phyloP scores from a whole-genome alignment of 2,113 vertebrate genomes.

The Mesembrinibis cayennensis region DNA sequence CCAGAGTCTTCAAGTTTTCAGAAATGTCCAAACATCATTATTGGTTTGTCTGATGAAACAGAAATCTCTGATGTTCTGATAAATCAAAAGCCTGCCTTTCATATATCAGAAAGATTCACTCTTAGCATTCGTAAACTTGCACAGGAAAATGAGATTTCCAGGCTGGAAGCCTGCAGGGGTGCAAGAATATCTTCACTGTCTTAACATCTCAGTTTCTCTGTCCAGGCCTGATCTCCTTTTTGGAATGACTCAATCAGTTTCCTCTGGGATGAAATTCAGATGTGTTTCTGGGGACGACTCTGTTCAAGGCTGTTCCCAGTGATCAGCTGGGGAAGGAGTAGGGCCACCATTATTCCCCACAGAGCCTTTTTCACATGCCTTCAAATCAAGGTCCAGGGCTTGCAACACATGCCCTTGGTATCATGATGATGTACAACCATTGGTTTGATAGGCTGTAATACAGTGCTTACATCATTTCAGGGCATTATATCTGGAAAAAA shows the following conservation, averaged over 20 bases:
- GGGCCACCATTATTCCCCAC: background rate
- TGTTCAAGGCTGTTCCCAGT: background rate
- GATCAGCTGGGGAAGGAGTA: background rate
- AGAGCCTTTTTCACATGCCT: background rate
- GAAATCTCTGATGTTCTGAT: background rate
- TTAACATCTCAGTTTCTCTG: background rate
- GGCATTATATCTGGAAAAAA: background rate
- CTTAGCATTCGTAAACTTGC: background rate
- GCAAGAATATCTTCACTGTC: background rate
- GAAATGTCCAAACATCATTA: background rate
- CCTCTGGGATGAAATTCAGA: background rate
- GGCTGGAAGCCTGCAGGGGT: background rate
- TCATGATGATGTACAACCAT: fast-evolving
- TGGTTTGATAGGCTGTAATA: background rate
- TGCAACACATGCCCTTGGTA: background rate
- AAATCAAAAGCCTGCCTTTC: background rate
- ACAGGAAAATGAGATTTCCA: background rate
- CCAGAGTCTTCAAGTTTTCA: background rate
- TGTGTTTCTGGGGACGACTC: background rate
- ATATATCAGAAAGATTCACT: background rate
- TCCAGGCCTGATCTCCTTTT: background rate
- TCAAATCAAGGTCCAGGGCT: background rate
- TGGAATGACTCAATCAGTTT: background rate
- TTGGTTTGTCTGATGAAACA: background rate
- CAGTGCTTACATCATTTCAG: background rate